Evolutionary conservation across 2,113 vertebrate species (phyloP).

Genomic region (Ibidorhyncha struthersii): DNA sequence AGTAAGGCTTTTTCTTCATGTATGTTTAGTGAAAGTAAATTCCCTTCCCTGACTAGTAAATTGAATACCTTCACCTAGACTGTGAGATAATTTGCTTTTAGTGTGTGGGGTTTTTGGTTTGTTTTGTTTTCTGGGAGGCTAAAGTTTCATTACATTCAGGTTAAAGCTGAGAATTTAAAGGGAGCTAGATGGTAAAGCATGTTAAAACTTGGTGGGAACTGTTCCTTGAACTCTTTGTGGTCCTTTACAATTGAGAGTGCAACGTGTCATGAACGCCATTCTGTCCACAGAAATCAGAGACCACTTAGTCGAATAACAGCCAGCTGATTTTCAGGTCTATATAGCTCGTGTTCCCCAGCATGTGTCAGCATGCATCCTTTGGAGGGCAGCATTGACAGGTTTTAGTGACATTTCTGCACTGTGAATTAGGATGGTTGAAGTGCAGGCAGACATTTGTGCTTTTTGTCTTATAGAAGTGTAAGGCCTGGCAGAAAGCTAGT

Average conservation of each 20-base stretch:
- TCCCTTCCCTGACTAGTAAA: not conserved
- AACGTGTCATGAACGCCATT: not conserved
- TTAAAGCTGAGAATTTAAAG: not conserved
- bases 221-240: not conserved
- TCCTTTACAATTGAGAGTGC: not conserved
- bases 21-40: not conserved
- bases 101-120: not conserved
- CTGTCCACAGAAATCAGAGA: not conserved
- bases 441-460: not conserved
- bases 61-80: not conserved
- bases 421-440: no score
- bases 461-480: not conserved
- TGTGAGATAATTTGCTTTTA: not conserved
- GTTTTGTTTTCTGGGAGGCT: not conserved
- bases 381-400: not conserved
- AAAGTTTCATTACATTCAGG: not conserved
- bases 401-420: not conserved
- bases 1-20: not conserved
- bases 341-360: not conserved
- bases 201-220: not conserved
- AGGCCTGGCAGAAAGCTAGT: not conserved
- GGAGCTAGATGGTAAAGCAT: not conserved
- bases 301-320: not conserved
- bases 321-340: not conserved
- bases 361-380: not conserved